Evolutionary conservation across 2,113 vertebrate species (phyloP).

Genomic region (Genyomyrus donnyi): DNA sequence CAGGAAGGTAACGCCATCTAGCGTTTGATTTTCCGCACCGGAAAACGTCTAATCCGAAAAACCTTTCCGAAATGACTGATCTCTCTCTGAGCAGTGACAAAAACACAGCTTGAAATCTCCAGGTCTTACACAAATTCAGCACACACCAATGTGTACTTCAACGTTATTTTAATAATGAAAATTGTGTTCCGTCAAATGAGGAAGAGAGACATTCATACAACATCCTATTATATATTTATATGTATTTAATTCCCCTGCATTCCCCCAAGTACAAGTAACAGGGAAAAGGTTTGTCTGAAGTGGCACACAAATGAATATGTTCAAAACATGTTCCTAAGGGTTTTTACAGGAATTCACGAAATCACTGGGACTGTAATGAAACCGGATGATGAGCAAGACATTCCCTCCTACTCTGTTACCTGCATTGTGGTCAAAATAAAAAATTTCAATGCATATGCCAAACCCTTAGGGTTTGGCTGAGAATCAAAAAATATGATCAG

Average conservation of each 20-base stretch:
- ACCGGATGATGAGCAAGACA: constrained; percentile 75
- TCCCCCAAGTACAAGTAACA: constrained; percentile 86
- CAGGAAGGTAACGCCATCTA: not conserved
- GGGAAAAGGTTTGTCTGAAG: constrained; percentile 79
- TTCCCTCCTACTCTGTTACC: constrained; percentile 79
- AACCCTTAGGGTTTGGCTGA: constrained; percentile 67
- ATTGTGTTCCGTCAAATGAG: not conserved
- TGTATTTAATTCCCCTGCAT: constrained; percentile 44
- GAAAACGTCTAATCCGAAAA: not conserved
- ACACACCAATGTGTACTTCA: constrained; percentile 2
- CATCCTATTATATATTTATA: constrained; percentile 61
- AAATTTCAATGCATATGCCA: constrained; percentile 42
- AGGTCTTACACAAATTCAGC: not conserved
- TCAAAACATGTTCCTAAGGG: constrained; percentile 73
- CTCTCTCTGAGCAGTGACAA: not conserved
- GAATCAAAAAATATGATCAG: constrained; percentile 68
- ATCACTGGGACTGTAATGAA: constrained; percentile 63
- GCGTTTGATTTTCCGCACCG: not conserved
- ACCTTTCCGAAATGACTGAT: not conserved
- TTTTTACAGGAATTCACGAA: constrained; percentile 81
- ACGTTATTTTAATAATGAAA: constrained; percentile 6
- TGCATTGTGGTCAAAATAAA: constrained; percentile 75
- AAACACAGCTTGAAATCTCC: not conserved
- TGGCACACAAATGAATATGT: constrained; percentile 79
- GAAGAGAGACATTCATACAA: constrained; percentile 58